phyloP scores from a whole-genome alignment of 1,140 invertebrate genomes.

The Brachionus manjavacas region DNA sequence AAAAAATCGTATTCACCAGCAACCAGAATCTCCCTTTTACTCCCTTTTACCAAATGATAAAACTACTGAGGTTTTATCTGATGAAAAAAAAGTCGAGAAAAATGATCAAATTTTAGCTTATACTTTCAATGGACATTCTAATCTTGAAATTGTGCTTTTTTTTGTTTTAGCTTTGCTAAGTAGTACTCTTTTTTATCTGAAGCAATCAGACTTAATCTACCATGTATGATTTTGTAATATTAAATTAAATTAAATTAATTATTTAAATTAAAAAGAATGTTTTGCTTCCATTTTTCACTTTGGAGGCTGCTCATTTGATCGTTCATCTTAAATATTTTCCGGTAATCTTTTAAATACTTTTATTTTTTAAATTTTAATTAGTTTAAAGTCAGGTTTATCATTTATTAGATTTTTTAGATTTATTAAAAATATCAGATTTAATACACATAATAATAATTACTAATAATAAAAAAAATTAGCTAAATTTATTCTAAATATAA shows the following conservation, averaged over 20 bases:
- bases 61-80: not conserved
- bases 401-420: no score
- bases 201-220: not conserved
- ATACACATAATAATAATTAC: no score
- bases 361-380: not conserved
- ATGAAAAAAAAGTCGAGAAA: not conserved
- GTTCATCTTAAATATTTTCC: constrained; percentile 15
- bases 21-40: not conserved
- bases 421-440: no score
- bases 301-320: not conserved
- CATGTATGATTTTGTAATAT: not conserved
- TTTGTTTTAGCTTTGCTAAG: not conserved
- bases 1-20: not conserved
- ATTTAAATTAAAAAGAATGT: constrained; percentile 11
- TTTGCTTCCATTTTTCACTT: constrained; percentile 8
- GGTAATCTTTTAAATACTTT: not conserved
- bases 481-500: no score
- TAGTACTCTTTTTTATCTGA: not conserved
- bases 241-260: not conserved
- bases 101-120: not conserved
- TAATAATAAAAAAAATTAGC: no score
- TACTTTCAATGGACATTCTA: constrained; percentile 22
- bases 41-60: not conserved
- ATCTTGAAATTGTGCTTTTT: not conserved
- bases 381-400: no score